Evolutionary conservation across 2,113 vertebrate genomes (phyloP).

Genomic region (Muntiacus reevesi): DNA sequence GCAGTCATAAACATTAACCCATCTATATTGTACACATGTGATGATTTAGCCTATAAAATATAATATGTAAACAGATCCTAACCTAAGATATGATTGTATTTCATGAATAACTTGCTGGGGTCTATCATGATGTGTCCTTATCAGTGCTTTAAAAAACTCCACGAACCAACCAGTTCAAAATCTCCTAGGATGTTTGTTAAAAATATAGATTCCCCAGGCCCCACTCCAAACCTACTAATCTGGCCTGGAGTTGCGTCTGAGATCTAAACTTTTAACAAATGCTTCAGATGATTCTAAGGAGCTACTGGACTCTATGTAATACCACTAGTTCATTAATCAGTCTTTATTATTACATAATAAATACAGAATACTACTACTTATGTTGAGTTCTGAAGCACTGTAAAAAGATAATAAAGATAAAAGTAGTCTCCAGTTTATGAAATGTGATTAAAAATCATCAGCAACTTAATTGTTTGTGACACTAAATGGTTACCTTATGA

Average conservation of each 20-base stretch:
- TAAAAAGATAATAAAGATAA: not conserved
- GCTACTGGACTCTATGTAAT: not conserved
- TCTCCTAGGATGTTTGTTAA: not conserved
- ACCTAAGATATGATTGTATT: slow-evolving; percentile 1
- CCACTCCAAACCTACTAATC: slow-evolving; percentile 28
- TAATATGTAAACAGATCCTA: not conserved
- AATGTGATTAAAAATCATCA: not conserved
- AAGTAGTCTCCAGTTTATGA: not conserved
- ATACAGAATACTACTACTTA: not conserved
- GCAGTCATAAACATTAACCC: not conserved
- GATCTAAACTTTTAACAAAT: slow-evolving; percentile 53
- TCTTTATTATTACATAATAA: not conserved
- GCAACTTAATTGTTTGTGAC: not conserved
- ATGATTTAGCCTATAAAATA: slow-evolving; percentile 7
- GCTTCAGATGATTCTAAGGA: slow-evolving; percentile 14
- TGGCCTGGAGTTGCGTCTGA: slow-evolving; percentile 22
- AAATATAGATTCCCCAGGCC: slow-evolving; percentile 24
- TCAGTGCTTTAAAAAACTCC: not conserved
- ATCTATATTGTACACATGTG: not conserved
- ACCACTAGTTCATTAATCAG: not conserved
- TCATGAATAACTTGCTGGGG: not conserved
- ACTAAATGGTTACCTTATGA: slow-evolving; percentile 30
- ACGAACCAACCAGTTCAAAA: not conserved
- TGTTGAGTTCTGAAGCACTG: not conserved
- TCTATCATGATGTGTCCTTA: not conserved